phyloP scores from a whole-genome alignment of 2,797 vertebrate species.

The Rhabdomys pumilio region DNA sequence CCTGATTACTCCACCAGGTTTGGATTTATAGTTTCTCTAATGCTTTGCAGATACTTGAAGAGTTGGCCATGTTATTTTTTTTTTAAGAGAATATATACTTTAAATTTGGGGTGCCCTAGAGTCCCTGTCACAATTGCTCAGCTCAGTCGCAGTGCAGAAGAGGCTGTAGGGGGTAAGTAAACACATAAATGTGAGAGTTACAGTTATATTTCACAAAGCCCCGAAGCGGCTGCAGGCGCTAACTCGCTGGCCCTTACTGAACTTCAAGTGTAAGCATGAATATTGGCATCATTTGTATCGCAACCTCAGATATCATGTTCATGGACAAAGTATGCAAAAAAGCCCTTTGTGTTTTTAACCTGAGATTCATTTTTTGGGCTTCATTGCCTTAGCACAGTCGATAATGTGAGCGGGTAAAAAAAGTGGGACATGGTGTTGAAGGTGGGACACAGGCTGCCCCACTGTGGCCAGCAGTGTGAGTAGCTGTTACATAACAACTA shows the following conservation, averaged over 20 bases:
- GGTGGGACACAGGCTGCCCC: background rate
- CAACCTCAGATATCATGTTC: background rate
- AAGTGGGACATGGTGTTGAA: background rate
- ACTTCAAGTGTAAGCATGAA: background rate
- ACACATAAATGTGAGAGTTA: fast-evolving
- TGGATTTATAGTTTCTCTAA: constrained; percentile 67
- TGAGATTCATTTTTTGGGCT: background rate
- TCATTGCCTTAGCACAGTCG: background rate
- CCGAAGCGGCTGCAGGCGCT: fast-evolving
- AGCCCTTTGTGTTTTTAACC: background rate
- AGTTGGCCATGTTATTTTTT: background rate
- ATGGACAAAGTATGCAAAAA: background rate
- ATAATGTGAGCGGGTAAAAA: background rate
- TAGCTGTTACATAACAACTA: background rate
- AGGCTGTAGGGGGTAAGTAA: background rate
- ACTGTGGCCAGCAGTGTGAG: background rate
- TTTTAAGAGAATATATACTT: background rate
- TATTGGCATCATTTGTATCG: background rate
- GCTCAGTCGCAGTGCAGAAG: background rate
- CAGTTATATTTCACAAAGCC: background rate
- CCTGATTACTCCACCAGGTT: constrained; percentile 93
- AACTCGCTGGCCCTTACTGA: too few species aligned
- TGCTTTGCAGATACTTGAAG: background rate
- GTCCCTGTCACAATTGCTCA: background rate
- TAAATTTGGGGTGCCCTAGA: background rate